phyloP scores from a whole-genome alignment of 1,140 invertebrate genomes.

The Eumaeus atala region DNA sequence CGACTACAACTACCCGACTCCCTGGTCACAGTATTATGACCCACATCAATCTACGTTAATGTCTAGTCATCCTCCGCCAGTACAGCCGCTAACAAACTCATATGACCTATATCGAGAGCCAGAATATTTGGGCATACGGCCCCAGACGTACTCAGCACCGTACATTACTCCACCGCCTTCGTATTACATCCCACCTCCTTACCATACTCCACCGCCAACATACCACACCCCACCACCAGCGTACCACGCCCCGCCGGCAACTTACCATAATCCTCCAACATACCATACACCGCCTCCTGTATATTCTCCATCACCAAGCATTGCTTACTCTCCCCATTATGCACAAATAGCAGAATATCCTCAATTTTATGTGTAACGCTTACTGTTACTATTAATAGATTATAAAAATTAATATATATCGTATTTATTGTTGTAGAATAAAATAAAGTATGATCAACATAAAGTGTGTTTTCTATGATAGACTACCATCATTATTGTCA shows the following conservation, averaged over 20 bases:
- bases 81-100: not conserved
- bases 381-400: too few species aligned
- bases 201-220: constrained; percentile 9
- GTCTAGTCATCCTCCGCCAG: not conserved
- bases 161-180: not conserved
- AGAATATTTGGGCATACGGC: not conserved
- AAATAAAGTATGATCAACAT: too few species aligned
- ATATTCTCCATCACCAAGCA: constrained; percentile 10
- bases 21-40: constrained; percentile 29
- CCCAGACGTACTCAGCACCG: not conserved
- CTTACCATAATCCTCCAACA: constrained; percentile 1
- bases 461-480: too few species aligned
- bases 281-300: constrained; percentile 11
- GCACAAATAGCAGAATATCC: not conserved
- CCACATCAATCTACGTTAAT: constrained; percentile 12
- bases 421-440: too few species aligned
- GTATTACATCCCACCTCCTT: constrained; percentile 12
- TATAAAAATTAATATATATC: too few species aligned
- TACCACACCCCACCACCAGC: constrained; percentile 16
- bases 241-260: not conserved
- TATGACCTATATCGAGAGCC: not conserved
- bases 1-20: constrained; percentile 11
- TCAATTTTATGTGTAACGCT: not conserved
- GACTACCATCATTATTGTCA: too few species aligned
- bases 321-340: not conserved